Percentiles rank a stretch among this genome's conserved stretches.
phyloP scores from a whole-genome alignment of 2,888 invertebrate species.

The Polydrusus pterygomalis region DNA sequence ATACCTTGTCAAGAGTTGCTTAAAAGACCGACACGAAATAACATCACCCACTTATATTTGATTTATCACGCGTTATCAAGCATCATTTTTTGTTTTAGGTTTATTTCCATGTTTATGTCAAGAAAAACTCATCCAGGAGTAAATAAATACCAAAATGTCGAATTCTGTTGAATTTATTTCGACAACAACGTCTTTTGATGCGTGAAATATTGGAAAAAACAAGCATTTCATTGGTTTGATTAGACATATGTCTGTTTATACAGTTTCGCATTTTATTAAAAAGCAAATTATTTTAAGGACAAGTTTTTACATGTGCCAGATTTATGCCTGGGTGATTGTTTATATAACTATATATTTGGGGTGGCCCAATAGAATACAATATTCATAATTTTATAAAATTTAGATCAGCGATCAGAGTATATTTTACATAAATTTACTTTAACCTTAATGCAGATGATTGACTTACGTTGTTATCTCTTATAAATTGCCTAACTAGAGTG shows the following conservation, averaged over 20 bases:
- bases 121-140: constrained; percentile 4
- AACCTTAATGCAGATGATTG: too few relatives aligned
- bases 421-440: too few relatives aligned
- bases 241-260: constrained; percentile 1
- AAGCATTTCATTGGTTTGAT: constrained; percentile 1
- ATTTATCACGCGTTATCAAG: constrained; percentile 3
- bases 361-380: too few relatives aligned
- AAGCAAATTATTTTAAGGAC: background rate
- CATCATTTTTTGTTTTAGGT: background rate
- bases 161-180: background rate
- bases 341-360: too few relatives aligned
- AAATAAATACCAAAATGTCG: constrained; percentile 14
- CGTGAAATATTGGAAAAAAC: constrained; percentile 7
- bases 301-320: too few relatives aligned
- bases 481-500: too few relatives aligned
- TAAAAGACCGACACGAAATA: too few relatives aligned
- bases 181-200: background rate
- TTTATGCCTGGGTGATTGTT: too few relatives aligned
- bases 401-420: too few relatives aligned
- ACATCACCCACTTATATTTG: background rate
- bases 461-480: too few relatives aligned
- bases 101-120: constrained; percentile 4
- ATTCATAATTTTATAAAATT: too few relatives aligned
- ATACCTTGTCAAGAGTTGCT: too few relatives aligned
- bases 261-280: background rate